Evolutionary conservation across 2,113 vertebrate genomes (phyloP).

Genomic region (Triplophysa siluroides): DNA sequence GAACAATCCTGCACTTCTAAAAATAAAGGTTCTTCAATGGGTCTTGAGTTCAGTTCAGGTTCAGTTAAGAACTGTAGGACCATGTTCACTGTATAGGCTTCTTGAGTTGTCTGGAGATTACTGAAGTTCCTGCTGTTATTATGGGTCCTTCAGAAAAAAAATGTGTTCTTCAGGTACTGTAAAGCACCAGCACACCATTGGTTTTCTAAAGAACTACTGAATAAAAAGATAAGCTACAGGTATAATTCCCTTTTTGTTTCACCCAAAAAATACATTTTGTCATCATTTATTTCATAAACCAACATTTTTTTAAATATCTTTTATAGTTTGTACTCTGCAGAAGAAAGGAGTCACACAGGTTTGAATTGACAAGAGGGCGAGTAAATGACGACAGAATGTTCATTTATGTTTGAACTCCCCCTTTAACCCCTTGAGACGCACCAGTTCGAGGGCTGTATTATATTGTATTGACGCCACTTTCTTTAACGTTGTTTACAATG

Average conservation of each 20-base stretch:
- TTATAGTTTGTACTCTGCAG: too few species aligned
- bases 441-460: too few species aligned
- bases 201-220: background rate
- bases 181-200: background rate
- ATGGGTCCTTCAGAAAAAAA: background rate
- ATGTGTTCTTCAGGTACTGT: background rate
- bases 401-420: too few species aligned
- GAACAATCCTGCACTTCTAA: background rate
- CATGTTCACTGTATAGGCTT: background rate
- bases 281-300: too few species aligned
- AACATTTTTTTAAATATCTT: too few species aligned
- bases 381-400: too few species aligned
- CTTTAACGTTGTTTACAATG: too few species aligned
- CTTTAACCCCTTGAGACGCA: too few species aligned
- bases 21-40: conserved; percentile 1
- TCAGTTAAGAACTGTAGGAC: background rate
- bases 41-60: background rate
- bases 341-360: too few species aligned
- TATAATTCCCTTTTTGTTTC: background rate
- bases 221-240: background rate
- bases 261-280: too few species aligned
- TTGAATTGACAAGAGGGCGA: too few species aligned
- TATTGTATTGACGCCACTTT: too few species aligned
- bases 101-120: background rate
- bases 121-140: background rate